Evolutionary conservation across 1,140 invertebrate genomes (phyloP).

Genomic region (Tetramorium simillimum): DNA sequence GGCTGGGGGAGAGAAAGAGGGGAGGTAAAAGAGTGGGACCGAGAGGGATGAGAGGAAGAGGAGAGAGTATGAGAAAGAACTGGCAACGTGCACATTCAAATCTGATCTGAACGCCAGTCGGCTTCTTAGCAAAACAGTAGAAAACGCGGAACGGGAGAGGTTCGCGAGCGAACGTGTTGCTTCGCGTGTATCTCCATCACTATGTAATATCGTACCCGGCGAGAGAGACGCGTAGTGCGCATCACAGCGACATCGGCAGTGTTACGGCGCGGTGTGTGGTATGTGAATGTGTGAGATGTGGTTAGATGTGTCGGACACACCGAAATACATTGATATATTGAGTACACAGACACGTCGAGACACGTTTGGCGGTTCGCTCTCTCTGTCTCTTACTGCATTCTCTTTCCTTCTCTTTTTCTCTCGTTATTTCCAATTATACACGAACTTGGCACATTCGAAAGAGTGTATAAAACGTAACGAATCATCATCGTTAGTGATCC

Average conservation of each 20-base stretch:
- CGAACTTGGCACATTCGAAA: neutral
- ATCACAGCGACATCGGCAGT: neutral
- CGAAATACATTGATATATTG: neutral
- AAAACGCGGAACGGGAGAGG: slow-evolving; percentile 67
- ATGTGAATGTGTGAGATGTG: neutral
- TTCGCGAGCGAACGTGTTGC: neutral
- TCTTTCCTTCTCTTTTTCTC: neutral
- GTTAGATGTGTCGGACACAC: neutral
- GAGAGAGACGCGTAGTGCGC: neutral
- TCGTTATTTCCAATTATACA: neutral
- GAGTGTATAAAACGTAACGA: too few species aligned
- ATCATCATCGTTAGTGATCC: neutral
- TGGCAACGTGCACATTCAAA: slow-evolving; percentile 84
- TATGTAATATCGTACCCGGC: neutral
- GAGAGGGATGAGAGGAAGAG: slow-evolving; percentile 21
- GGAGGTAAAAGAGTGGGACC: neutral
- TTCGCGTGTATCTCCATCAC: neutral
- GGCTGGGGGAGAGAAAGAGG: slow-evolving; percentile 63
- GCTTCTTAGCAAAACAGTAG: slow-evolving; percentile 69
- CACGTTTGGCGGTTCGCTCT: neutral
- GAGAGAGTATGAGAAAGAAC: slow-evolving; percentile 75
- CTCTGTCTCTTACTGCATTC: neutral
- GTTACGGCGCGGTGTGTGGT: neutral
- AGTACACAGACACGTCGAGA: neutral
- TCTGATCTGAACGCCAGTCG: slow-evolving; percentile 76